Percentiles rank a stretch among this genome's conserved stretches.
phyloP scores from a whole-genome alignment of 2,888 invertebrate species.

The Lepidonotus clava region DNA sequence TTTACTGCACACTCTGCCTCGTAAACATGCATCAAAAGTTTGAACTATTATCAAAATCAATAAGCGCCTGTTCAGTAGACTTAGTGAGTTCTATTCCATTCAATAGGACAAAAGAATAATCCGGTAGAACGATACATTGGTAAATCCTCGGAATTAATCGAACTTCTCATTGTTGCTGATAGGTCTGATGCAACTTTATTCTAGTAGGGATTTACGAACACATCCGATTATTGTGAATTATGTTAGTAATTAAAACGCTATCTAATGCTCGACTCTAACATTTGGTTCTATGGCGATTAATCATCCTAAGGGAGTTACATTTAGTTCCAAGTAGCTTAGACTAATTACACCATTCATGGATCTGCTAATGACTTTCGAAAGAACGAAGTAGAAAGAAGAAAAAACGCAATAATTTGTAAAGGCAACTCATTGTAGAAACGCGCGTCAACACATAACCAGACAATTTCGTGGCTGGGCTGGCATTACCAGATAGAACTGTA shows the following conservation, averaged over 20 bases:
- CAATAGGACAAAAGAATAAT: too few species aligned
- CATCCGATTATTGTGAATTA: constrained; percentile 27
- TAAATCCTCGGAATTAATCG: too few species aligned
- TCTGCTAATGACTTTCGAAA: background rate
- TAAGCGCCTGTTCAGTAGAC: too few species aligned
- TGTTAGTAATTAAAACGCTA: background rate
- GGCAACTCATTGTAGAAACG: background rate
- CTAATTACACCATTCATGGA: background rate
- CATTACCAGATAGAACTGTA: background rate
- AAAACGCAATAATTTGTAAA: background rate
- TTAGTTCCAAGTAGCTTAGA: background rate
- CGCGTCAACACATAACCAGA: background rate
- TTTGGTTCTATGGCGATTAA: constrained; percentile 18
- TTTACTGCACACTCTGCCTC: too few species aligned
- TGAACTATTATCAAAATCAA: too few species aligned
- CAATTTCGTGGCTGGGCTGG: background rate
- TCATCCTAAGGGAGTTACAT: background rate
- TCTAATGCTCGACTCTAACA: too few species aligned
- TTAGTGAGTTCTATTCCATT: too few species aligned
- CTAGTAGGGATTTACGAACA: background rate
- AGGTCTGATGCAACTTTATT: too few species aligned
- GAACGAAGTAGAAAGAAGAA: background rate
- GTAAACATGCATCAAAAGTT: too few species aligned
- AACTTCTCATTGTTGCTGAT: too few species aligned
- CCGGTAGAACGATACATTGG: too few species aligned